A percentile compares a stretch with the other conserved stretches of the same genome.
Conservation (phyloP, 2,113 vertebrate genomes). For the Pomatostomus ruficeps region DNA sequence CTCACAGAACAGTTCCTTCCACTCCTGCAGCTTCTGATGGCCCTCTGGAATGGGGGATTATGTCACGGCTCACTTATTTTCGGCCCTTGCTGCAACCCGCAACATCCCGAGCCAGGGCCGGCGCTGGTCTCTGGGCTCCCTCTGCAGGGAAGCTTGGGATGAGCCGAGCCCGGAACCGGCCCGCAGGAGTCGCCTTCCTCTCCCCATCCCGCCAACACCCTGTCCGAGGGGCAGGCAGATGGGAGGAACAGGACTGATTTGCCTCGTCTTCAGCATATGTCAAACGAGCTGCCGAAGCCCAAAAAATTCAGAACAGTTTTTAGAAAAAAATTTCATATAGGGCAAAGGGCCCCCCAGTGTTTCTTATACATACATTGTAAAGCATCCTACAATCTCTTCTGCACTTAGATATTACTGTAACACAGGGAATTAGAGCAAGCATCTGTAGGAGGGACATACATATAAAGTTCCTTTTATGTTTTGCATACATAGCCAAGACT, state of each 20-base stretch:
- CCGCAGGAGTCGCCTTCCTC: background rate
- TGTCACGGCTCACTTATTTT: background rate
- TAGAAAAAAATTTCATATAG: background rate
- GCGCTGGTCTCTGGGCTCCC: background rate
- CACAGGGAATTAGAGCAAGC: background rate
- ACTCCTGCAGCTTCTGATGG: background rate
- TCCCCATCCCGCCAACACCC: background rate
- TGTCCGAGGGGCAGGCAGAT: background rate
- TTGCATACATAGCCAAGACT: background rate
- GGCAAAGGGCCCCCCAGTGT: background rate
- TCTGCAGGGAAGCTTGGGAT: background rate
- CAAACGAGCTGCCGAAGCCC: background rate
- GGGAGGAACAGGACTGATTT: background rate
- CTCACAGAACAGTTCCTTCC: background rate
- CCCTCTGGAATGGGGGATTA: background rate
- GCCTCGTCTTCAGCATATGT: background rate
- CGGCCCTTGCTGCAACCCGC: background rate
- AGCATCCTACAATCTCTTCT: background rate
- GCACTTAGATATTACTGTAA: background rate
- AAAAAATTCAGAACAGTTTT: background rate
- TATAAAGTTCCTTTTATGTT: background rate
- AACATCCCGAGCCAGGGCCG: rapidly evolving
- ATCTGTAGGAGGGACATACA: background rate
- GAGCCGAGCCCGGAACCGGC: background rate
- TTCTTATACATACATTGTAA: background rate